phyloP scores from a whole-genome alignment of 2,888 invertebrate species.

The Drosophila kuntzei region DNA sequence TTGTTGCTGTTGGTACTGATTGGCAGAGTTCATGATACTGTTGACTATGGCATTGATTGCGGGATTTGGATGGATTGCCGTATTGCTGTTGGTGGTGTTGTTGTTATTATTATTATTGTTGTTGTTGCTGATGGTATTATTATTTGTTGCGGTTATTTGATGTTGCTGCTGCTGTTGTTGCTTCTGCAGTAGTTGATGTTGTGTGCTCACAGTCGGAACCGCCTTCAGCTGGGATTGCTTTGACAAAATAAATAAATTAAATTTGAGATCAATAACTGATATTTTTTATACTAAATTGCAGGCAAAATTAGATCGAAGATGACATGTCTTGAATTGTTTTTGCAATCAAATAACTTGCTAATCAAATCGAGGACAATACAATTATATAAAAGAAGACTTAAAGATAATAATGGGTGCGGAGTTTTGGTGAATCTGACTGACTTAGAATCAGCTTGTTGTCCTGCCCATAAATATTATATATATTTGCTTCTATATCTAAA shows the following conservation, averaged over 20 bases:
- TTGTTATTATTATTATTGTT: slow-evolving; percentile 64
- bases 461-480: too few species aligned
- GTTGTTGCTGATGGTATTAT: slow-evolving; percentile 60
- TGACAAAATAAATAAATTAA: slow-evolving; percentile 15
- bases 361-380: neutral
- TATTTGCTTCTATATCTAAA: too few species aligned
- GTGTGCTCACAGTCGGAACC: slow-evolving; percentile 76
- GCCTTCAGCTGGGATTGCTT: slow-evolving; percentile 90
- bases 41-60: slow-evolving; percentile 92
- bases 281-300: neutral
- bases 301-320: neutral
- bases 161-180: slow-evolving; percentile 81
- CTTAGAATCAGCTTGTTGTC: too few species aligned
- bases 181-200: slow-evolving; percentile 80
- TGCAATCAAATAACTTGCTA: neutral
- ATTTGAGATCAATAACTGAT: neutral
- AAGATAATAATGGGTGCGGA: too few species aligned
- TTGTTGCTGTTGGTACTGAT: slow-evolving; percentile 89
- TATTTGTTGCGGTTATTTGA: slow-evolving; percentile 59
- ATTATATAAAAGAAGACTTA: too few species aligned
- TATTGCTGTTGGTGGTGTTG: slow-evolving; percentile 57
- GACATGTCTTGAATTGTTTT: neutral
- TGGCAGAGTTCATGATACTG: slow-evolving; percentile 93
- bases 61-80: slow-evolving; percentile 85
- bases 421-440: too few species aligned